Conservation (phyloP, 2,113 vertebrate genomes). For the Danionella cerebrum region DNA sequence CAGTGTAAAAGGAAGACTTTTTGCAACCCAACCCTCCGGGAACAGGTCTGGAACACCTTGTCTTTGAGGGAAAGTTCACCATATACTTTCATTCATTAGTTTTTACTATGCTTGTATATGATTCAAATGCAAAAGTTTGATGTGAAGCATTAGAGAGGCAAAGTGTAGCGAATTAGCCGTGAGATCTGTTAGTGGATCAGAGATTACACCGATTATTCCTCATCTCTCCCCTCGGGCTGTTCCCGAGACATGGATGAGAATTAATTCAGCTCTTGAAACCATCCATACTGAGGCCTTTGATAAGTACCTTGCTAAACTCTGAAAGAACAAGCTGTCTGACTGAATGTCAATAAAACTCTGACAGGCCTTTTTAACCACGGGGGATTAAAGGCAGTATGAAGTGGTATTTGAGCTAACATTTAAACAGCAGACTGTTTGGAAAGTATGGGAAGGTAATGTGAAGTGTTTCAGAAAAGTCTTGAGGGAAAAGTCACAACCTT, state of each 20-base stretch:
- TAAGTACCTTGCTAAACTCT: neutral
- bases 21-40: neutral
- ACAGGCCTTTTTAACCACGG: neutral
- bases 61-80: neutral
- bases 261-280: constrained; percentile 1
- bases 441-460: neutral
- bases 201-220: constrained; percentile 15
- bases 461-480: neutral
- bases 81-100: too few relatives aligned
- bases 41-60: neutral
- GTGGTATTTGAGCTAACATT: constrained; percentile 10
- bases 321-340: constrained; percentile 4
- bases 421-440: neutral
- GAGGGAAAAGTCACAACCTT: neutral
- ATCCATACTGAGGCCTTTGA: neutral
- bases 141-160: too few relatives aligned
- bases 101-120: too few relatives aligned
- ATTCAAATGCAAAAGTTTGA: too few relatives aligned
- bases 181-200: constrained; percentile 9
- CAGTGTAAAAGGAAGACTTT: too few relatives aligned
- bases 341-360: constrained; percentile 6
- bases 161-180: neutral
- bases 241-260: neutral
- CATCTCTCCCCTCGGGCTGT: neutral
- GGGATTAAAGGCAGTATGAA: neutral